Percentiles rank a stretch among this genome's conserved stretches.
Evolutionary conservation across 2,113 vertebrate species (phyloP).

Genomic region (Phaetusa simplex): DNA sequence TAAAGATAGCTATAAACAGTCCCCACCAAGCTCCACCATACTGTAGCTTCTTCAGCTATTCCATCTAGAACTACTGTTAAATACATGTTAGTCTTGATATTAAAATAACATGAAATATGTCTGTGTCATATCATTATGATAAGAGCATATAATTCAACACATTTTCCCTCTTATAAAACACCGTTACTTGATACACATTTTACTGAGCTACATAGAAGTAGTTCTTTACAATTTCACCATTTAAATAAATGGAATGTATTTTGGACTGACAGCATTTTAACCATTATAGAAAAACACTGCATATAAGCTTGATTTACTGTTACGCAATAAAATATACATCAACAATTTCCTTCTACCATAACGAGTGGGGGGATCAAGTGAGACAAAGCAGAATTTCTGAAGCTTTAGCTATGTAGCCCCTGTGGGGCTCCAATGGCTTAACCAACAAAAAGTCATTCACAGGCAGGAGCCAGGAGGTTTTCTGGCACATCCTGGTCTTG

Average conservation of each 20-base stretch:
- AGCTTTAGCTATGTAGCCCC: not conserved
- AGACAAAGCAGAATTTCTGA: constrained; percentile 44
- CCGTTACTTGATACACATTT: not conserved
- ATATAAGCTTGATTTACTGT: constrained; percentile 21
- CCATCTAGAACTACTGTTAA: not conserved
- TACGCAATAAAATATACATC: constrained; percentile 11
- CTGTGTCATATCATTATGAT: not conserved
- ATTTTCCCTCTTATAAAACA: not conserved
- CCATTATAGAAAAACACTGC: not conserved
- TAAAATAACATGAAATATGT: not conserved
- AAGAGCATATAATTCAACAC: not conserved
- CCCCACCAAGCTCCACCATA: not conserved
- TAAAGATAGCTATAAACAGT: not conserved
- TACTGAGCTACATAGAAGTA: not conserved
- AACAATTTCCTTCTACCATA: not conserved
- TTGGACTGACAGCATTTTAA: not conserved
- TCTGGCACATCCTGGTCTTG: not conserved
- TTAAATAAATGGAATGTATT: not conserved
- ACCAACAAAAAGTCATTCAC: not conserved
- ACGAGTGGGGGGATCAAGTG: constrained; percentile 2
- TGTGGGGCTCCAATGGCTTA: not conserved
- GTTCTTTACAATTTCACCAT: not conserved
- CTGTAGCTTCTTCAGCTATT: not conserved
- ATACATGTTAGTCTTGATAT: not conserved
- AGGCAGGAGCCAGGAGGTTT: not conserved